Evolutionary conservation across 2,113 vertebrate genomes (phyloP), one percentile per base, ranked within the genome.

Genomic region (Phalacrocorax pelagicus): DNA sequence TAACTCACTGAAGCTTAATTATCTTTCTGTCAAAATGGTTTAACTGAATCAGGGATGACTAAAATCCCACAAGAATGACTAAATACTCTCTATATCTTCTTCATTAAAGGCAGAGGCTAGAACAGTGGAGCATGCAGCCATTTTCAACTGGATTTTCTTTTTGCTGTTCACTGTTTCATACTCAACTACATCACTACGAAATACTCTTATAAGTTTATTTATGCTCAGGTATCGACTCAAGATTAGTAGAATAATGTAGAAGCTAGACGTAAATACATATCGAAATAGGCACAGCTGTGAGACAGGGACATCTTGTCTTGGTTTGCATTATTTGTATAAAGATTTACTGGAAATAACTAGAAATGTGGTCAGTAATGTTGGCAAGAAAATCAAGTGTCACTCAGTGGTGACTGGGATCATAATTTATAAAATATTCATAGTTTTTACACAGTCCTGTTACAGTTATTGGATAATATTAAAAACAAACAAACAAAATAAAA

Each of bases 1-100:
- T 58, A 88, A 86, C 46, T 88, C 83, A 86, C 4, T 65, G 85
- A 93, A 89, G 34, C 27, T 83, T 93, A 34, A 71, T 94, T 92
- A 42, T 87, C 62, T 91, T 91, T 74, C 92, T 95, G 87, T 94
- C 82, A 93, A 88, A 95, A 91, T 63, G 58, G 72, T 95, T 95
- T 94, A 89, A 95, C 81, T 81, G 92, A 96, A 86, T 91, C 77
- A 93, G 42, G 38, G 66, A 85, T 95, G 73, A 95, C 42, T 95
- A 71, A 95, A 97, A 90, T 67, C 81, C 73, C 92, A 46, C 58
- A 73, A 65, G 80, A 95, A 88, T 63, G n/a, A 82, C 57, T 93
- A 86, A 93, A 87, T 79, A 57, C 5, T 75, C 36, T 66, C 82
- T 88, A 36, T 55, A 19, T 87, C 49, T 73, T 66, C 47, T 83